Conservation (phyloP, 2,113 vertebrate genomes). For the Oncorhynchus kisutch region DNA sequence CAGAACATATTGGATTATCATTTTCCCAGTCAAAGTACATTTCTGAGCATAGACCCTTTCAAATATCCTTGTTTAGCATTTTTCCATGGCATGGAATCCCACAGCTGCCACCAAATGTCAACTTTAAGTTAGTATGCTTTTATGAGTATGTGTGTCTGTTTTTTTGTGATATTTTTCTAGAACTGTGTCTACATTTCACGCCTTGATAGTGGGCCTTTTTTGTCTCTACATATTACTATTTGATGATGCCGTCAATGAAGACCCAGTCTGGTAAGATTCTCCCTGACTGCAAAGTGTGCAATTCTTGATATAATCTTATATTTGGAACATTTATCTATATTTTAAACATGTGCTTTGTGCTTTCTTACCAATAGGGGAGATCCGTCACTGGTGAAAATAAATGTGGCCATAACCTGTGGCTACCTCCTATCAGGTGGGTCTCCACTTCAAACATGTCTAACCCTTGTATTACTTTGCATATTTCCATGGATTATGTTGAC, state of each 20-base stretch:
- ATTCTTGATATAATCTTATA: not conserved
- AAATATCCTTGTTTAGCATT: no score
- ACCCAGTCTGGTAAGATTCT: constrained; percentile 79
- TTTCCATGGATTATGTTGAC: not conserved
- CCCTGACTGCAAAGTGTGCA: not conserved
- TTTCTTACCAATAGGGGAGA: constrained; percentile 75
- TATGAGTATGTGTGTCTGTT: not conserved
- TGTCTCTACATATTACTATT: constrained; percentile 80
- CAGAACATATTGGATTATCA: not conserved
- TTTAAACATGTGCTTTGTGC: not conserved
- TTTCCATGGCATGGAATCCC: no score
- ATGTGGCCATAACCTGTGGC: constrained; percentile 81
- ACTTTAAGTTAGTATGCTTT: not conserved
- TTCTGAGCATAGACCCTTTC: no score
- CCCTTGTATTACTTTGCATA: not conserved
- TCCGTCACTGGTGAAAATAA: constrained; percentile 75
- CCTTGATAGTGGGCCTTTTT: constrained; percentile 79
- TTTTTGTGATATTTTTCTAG: constrained; percentile 53
- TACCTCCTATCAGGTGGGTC: constrained; percentile 85
- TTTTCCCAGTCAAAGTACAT: not conserved
- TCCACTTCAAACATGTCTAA: not conserved
- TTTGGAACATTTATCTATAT: not conserved
- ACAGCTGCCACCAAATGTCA: no score
- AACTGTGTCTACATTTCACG: constrained; percentile 83
- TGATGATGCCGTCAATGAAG: constrained; percentile 76